Base-by-base conservation (phyloP, 1,140 invertebrate genomes). In the Drosophila kepulauana region DNA sequence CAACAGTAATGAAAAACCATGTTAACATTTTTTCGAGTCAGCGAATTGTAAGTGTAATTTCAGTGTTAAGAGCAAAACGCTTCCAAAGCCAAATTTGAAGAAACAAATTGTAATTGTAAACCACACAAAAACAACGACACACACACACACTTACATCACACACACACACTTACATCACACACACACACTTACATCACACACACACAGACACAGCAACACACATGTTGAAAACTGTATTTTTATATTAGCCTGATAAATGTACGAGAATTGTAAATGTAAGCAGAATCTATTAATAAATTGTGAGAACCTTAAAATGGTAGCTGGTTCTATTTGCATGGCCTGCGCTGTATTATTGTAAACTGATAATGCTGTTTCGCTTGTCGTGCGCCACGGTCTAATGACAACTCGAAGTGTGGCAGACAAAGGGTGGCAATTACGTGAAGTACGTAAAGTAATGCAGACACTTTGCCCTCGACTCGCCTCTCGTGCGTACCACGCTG, bases 151-250 rank as follows among this genome's bases (percentile, higher is more conserved):
- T 5, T 13, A 63, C 8, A 49, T 5, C 13, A 63, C 8, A 43
- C 25, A 54, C n/a, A 62, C 35, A 62, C 46, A 48, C n/a, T n/a
- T n/a, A n/a, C n/a, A n/a, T n/a, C 6, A 59, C 5, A 43, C n/a
- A 63, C 10, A 49, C 35, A 45, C 33, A 33, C 33, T 5, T 13
- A 63, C 8, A 49, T 5, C 13, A 63, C 6, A 59, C 5, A 43
- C n/a, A 63, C 10, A 49, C 35, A 45, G 1, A 54, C 57, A 62
- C 46, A 61, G 28, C 35, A 38, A 38, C 35, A 57, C 30, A 75
- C 41, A 63, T 78, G 77, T 84, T 78, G 46, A 88, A 88, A 80
- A 76, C 77, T 88, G 84, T 88, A 88, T 88, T 88, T 89, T 88
- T 88, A 75, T 89, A 88, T 88, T 75, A 89, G 84, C 65, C 81